These are phyloP conservation scores for Poeciliopsis occidentalis DNA, from an alignment of 2,113 vertebrate species.

Conservation along the genomic window DNA sequence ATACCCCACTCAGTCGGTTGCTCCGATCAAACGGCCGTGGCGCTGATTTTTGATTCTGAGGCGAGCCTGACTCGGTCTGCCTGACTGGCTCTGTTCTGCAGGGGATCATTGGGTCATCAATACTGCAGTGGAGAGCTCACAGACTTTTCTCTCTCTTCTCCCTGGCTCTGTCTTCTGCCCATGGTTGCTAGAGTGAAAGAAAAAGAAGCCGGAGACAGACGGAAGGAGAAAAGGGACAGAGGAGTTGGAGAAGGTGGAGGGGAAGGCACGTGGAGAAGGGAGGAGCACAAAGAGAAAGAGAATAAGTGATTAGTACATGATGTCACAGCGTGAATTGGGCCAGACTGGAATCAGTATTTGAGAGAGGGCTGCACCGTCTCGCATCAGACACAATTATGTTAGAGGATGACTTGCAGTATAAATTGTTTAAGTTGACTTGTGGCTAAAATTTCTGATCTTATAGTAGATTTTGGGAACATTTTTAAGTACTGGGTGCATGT, in stretches of 20 bases:
- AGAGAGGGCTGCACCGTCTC: slow-evolving; percentile 62
- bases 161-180: slow-evolving; percentile 70
- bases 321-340: slow-evolving; percentile 66
- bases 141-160: slow-evolving; percentile 68
- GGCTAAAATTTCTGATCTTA: slow-evolving; percentile 18
- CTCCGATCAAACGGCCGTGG: slow-evolving; percentile 56
- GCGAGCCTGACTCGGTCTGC: slow-evolving; percentile 74
- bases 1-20: slow-evolving; percentile 50
- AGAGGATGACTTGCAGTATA: slow-evolving; percentile 63
- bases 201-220: slow-evolving; percentile 41
- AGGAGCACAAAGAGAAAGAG: slow-evolving; percentile 64
- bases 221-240: slow-evolving; percentile 35
- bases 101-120: slow-evolving; percentile 82
- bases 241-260: slow-evolving; percentile 34
- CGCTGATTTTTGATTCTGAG: slow-evolving; percentile 72
- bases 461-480: slow-evolving; percentile 7
- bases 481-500: neutral
- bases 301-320: slow-evolving; percentile 72
- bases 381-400: slow-evolving; percentile 61
- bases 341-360: slow-evolving; percentile 69
- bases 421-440: slow-evolving; percentile 39
- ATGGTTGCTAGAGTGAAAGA: slow-evolving; percentile 64
- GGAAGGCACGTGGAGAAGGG: slow-evolving; percentile 42
- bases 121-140: slow-evolving; percentile 79
- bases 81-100: slow-evolving; percentile 78